phyloP scores from a whole-genome alignment of 1,140 invertebrate genomes.

The Drepana arcuata region DNA sequence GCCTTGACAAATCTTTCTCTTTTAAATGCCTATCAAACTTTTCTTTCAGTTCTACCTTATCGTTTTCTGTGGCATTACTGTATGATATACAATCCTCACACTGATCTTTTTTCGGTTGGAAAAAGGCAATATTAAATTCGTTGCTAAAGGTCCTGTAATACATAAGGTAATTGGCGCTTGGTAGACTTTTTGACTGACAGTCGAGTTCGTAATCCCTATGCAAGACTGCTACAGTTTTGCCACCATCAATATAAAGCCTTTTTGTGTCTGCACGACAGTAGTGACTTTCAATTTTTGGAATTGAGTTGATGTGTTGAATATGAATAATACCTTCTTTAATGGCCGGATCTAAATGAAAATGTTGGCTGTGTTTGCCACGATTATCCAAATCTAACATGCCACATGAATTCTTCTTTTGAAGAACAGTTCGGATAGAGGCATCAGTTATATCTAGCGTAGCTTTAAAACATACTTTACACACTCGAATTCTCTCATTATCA shows the following conservation, averaged over 20 bases:
- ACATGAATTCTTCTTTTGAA: slow-evolving; percentile 1
- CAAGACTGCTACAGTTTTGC: slow-evolving; percentile 6
- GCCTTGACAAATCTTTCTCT: slow-evolving; percentile 4
- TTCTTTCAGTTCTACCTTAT: slow-evolving; percentile 4
- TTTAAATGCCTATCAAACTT: slow-evolving; percentile 5
- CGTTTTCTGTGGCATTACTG: slow-evolving; percentile 10
- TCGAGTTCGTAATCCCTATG: slow-evolving; percentile 11
- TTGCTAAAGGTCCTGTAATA: slow-evolving; percentile 9
- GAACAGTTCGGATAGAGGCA: not conserved
- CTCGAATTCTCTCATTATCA: not conserved
- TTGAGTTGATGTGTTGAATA: slow-evolving; percentile 12
- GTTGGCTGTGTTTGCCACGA: slow-evolving; percentile 6
- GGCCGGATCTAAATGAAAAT: slow-evolving; percentile 1
- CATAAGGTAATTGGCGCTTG: slow-evolving; percentile 2
- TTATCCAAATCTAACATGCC: slow-evolving; percentile 3
- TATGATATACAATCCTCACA: slow-evolving; percentile 13
- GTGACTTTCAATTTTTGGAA: slow-evolving; percentile 12
- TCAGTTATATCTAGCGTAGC: slow-evolving; percentile 1
- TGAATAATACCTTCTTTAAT: slow-evolving; percentile 7
- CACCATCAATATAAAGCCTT: slow-evolving; percentile 11
- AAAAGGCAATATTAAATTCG: slow-evolving; percentile 6
- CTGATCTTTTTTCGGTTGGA: slow-evolving; percentile 13
- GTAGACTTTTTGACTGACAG: slow-evolving; percentile 3
- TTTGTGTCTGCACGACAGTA: slow-evolving; percentile 8
- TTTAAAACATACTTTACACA: slow-evolving; percentile 5